Conservation (phyloP, 37 sponge, comb jelly and placozoan genomes). For the Agelas oroides region DNA sequence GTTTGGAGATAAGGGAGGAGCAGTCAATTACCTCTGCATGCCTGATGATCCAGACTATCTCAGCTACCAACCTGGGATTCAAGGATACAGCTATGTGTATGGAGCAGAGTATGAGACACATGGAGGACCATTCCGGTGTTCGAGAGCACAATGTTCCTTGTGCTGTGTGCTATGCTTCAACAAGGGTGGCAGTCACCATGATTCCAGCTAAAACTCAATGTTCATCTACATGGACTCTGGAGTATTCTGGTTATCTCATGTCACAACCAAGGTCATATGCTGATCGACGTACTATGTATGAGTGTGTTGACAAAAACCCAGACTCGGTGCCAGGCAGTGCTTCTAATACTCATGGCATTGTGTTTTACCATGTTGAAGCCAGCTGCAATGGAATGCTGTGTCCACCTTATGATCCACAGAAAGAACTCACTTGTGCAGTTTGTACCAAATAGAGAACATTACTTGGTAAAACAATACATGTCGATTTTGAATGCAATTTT, state of each 20-base stretch:
- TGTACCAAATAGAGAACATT: conserved; percentile 41
- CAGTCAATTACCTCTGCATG: conserved; percentile 7
- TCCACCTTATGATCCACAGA: conserved; percentile 39
- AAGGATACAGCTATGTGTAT: conserved; percentile 12
- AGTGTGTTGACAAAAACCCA: conserved; percentile 51
- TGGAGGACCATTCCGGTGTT: background rate
- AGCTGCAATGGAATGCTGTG: conserved; percentile 51
- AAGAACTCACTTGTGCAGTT: conserved; percentile 67
- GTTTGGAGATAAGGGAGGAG: conserved; percentile 8
- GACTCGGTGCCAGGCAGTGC: conserved; percentile 17
- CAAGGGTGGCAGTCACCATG: conserved; percentile 11
- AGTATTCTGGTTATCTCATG: conserved; percentile 62
- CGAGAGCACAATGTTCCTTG: conserved; percentile 29
- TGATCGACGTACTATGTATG: conserved; percentile 7
- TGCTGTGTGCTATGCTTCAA: conserved; percentile 46
- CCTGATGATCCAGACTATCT: conserved; percentile 26
- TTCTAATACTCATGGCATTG: conserved; percentile 28
- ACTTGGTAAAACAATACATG: no score
- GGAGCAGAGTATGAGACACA: conserved; percentile 45
- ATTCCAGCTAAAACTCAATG: conserved; percentile 39
- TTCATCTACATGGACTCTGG: conserved; percentile 41
- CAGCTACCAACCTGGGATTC: conserved; percentile 15
- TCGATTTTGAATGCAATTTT: no score
- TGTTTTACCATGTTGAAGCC: conserved; percentile 47
- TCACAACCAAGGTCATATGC: background rate